Evolutionary conservation across 2,113 vertebrate genomes (phyloP).

Genomic region (Motacilla alba): DNA sequence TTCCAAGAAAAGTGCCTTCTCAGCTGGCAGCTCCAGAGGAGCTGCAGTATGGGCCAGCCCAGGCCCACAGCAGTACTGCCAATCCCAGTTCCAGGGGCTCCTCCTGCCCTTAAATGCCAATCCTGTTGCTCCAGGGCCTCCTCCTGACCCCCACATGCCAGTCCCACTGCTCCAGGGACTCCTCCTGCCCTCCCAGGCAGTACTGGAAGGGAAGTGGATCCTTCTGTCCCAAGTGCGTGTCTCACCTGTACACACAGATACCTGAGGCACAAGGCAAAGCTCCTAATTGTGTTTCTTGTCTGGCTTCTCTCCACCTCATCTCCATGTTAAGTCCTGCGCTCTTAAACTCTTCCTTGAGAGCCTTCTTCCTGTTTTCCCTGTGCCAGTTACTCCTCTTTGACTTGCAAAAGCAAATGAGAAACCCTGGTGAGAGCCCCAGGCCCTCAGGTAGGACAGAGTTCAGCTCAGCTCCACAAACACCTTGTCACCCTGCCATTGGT

Average conservation of each 20-base stretch:
- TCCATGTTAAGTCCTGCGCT: not conserved
- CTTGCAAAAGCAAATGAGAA: not conserved
- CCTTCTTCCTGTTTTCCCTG: not conserved
- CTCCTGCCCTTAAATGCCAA: not conserved
- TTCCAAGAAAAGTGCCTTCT: not conserved
- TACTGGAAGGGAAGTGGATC: not conserved
- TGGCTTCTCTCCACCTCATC: not conserved
- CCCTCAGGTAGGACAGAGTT: not conserved
- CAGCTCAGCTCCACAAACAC: not conserved
- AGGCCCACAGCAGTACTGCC: not conserved
- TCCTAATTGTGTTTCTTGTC: not conserved
- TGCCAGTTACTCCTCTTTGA: not conserved
- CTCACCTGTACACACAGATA: not conserved
- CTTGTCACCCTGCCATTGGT: accelerated
- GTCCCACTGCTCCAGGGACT: too few species aligned
- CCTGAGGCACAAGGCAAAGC: not conserved
- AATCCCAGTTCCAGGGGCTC: not conserved
- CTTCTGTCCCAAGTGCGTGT: not conserved
- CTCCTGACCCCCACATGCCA: not conserved
- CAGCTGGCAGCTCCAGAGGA: not conserved
- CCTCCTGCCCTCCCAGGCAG: not conserved
- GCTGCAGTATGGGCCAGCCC: accelerated
- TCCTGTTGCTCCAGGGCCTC: not conserved
- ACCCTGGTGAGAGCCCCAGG: not conserved
- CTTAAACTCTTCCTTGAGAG: not conserved